A percentile compares a stretch with the other conserved stretches of the same genome.
These are phyloP conservation scores for Tyrannus savana DNA, from an alignment of 2,113 vertebrate genomes.

Conservation along the genomic window DNA sequence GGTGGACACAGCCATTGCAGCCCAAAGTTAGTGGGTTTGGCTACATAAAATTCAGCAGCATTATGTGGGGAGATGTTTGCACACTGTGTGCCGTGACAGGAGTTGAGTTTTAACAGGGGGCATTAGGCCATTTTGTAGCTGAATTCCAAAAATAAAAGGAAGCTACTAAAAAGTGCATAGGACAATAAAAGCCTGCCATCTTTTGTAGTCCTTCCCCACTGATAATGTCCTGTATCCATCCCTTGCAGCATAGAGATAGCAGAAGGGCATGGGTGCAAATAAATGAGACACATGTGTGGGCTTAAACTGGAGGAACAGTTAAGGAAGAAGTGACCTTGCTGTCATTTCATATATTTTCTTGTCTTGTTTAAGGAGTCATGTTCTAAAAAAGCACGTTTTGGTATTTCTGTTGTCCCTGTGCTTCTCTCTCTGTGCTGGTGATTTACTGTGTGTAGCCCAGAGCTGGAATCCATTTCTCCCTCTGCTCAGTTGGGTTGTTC, in stretches of 20 bases:
- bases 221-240: not conserved
- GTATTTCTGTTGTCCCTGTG: not conserved
- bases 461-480: not conserved
- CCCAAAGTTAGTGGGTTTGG: not conserved
- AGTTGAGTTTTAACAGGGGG: not conserved
- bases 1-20: not conserved
- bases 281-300: not conserved
- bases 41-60: rapidly evolving
- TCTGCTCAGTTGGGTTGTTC: not conserved
- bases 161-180: not conserved
- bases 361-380: not conserved
- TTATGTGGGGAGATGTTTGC: not conserved
- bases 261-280: not conserved
- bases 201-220: not conserved
- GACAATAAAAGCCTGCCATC: not conserved
- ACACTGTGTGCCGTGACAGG: not conserved
- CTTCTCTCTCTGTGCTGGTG: not conserved
- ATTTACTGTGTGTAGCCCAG: not conserved
- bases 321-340: not conserved
- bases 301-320: not conserved
- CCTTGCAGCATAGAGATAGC: not conserved
- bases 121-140: not conserved
- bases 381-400: not conserved
- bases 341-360: not conserved
- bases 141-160: not conserved